These are phyloP conservation scores for Drosophila equinoxialis DNA, from an alignment of 1,140 invertebrate genomes.

Conservation along the genomic window DNA sequence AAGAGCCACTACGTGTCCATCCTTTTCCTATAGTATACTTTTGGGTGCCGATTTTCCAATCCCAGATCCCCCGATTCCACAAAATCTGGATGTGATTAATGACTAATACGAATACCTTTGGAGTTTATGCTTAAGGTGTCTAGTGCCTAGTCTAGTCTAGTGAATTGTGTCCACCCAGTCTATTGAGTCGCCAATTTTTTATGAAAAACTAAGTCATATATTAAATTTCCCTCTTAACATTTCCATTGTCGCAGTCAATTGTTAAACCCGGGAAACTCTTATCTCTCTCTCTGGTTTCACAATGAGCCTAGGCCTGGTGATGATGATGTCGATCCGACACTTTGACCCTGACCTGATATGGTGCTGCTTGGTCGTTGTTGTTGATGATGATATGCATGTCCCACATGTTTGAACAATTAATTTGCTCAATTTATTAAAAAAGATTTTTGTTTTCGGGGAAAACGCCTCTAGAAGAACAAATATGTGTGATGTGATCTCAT, in stretches of 20 bases:
- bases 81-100: too few relatives aligned
- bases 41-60: too few relatives aligned
- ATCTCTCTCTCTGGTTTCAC: slow-evolving; percentile 10
- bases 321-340: not conserved
- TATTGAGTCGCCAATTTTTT: too few relatives aligned
- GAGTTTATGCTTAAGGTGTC: too few relatives aligned
- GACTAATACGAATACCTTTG: too few relatives aligned
- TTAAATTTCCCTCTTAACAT: not conserved
- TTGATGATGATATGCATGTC: slow-evolving; percentile 12
- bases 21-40: too few relatives aligned
- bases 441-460: slow-evolving; percentile 25
- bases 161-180: too few relatives aligned
- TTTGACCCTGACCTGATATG: slow-evolving; percentile 10
- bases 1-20: too few relatives aligned
- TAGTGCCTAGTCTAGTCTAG: too few relatives aligned
- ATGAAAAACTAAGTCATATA: too few relatives aligned
- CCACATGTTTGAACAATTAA: slow-evolving; percentile 49
- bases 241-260: not conserved
- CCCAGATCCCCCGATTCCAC: too few relatives aligned
- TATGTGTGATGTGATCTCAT: slow-evolving; percentile 35
- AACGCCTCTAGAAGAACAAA: slow-evolving; percentile 25
- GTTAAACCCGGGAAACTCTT: not conserved
- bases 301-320: not conserved
- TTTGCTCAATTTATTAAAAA: slow-evolving; percentile 15
- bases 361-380: not conserved